A percentile compares a stretch with the other conserved stretches of the same genome.
These are phyloP conservation scores for Ochotona curzoniae DNA, from an alignment of 2,113 vertebrate genomes.

Conservation along the genomic window DNA sequence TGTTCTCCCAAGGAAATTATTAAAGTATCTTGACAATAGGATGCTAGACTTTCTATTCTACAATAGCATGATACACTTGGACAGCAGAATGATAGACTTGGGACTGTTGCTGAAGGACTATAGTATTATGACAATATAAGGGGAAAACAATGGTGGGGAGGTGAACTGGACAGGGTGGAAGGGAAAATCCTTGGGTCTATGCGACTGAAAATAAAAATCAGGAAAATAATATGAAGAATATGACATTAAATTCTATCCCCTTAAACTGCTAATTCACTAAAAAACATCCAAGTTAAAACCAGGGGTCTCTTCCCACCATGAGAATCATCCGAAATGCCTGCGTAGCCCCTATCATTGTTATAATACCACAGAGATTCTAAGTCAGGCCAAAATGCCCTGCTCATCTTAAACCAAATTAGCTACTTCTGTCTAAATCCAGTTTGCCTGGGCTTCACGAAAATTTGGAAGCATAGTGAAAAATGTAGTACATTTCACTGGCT, in stretches of 20 bases:
- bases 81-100: too few relatives aligned
- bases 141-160: too few relatives aligned
- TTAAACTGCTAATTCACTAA: background rate
- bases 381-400: background rate
- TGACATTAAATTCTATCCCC: background rate
- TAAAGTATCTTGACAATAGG: too few relatives aligned
- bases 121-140: too few relatives aligned
- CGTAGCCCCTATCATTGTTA: background rate
- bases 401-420: background rate
- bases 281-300: conserved; percentile 22
- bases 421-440: background rate
- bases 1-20: too few relatives aligned
- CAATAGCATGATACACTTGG: too few relatives aligned
- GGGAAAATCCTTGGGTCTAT: too few relatives aligned
- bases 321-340: background rate
- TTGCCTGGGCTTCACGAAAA: background rate
- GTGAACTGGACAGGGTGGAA: too few relatives aligned
- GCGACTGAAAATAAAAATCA: too few relatives aligned
- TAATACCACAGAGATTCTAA: background rate
- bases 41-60: too few relatives aligned
- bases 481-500: background rate
- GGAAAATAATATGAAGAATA: background rate
- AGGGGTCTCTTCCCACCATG: background rate
- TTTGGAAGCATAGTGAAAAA: background rate
- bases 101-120: too few relatives aligned